These are phyloP conservation scores for Loriculus beryllinus DNA, from an alignment of 2,797 vertebrate species.

Conservation along the genomic window DNA sequence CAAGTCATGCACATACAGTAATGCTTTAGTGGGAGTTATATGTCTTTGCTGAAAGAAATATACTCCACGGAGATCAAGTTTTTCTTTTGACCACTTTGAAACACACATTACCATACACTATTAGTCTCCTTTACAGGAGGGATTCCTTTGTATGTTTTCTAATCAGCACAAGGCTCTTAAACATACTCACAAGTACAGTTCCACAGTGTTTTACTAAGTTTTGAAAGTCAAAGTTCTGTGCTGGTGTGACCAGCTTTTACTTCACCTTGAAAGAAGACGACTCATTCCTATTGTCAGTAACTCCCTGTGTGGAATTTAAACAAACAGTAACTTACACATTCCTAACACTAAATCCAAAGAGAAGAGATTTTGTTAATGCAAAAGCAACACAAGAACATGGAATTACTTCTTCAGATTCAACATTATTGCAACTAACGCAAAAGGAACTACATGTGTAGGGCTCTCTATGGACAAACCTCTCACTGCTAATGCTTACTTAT, in stretches of 20 bases:
- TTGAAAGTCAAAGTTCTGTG: not conserved
- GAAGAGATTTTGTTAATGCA: not conserved
- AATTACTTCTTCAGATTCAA: not conserved
- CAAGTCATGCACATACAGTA: slow-evolving; percentile 9
- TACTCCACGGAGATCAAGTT: not conserved
- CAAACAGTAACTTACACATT: not conserved
- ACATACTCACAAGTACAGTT: not conserved
- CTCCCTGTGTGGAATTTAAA: not conserved
- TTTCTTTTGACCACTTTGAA: slow-evolving; percentile 9
- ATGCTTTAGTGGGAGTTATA: not conserved
- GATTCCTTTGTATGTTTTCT: not conserved
- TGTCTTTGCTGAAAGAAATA: not conserved
- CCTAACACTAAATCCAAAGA: not conserved
- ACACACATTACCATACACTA: not conserved
- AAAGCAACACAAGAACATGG: accelerated
- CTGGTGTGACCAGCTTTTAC: not conserved
- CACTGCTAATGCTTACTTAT: not conserved
- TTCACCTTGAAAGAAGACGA: not conserved
- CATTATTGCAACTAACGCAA: accelerated
- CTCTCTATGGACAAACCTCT: not conserved
- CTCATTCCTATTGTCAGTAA: not conserved
- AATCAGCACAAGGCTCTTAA: not conserved
- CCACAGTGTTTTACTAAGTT: not conserved
- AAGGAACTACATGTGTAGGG: not conserved
- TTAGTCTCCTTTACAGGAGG: not conserved